Conservation (phyloP, 2,113 vertebrate species). For the Actenoides hombroni region DNA sequence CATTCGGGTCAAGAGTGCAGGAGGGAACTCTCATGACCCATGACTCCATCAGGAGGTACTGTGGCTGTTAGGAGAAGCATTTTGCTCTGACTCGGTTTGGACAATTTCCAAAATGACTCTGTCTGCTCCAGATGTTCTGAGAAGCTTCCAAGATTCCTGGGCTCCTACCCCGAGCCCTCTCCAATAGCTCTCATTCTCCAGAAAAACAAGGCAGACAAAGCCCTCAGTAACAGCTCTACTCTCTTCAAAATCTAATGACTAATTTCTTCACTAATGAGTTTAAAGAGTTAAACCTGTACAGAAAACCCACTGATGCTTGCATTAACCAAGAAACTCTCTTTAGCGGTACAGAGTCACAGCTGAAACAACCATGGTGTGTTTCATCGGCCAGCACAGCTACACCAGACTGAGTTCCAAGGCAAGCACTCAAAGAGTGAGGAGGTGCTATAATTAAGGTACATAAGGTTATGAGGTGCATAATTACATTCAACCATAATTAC, state of each 20-base stretch:
- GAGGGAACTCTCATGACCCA: not conserved
- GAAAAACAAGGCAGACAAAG: not conserved
- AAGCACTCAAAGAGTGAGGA: not conserved
- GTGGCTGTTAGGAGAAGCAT: not conserved
- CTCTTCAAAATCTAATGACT: not conserved
- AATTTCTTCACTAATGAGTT: not conserved
- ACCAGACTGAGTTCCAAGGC: not conserved
- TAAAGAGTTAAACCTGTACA: not conserved
- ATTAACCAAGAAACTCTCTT: not conserved
- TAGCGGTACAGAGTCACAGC: not conserved
- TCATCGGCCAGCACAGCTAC: not conserved
- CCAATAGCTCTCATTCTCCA: not conserved
- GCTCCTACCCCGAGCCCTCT: not conserved
- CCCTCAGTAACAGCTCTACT: not conserved
- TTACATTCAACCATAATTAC: conserved; percentile 54
- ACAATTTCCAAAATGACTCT: not conserved
- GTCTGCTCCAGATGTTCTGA: not conserved
- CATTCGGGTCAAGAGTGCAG: not conserved
- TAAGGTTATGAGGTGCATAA: conserved; percentile 41
- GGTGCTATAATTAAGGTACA: conserved; percentile 32
- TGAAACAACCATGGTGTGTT: not conserved
- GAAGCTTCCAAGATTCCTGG: conserved; percentile 3
- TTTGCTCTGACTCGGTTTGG: not conserved
- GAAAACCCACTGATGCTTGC: not conserved
- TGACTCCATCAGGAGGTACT: not conserved